phyloP scores from a whole-genome alignment of 2,797 vertebrate genomes.

The Mormyrus proboscirostris region DNA sequence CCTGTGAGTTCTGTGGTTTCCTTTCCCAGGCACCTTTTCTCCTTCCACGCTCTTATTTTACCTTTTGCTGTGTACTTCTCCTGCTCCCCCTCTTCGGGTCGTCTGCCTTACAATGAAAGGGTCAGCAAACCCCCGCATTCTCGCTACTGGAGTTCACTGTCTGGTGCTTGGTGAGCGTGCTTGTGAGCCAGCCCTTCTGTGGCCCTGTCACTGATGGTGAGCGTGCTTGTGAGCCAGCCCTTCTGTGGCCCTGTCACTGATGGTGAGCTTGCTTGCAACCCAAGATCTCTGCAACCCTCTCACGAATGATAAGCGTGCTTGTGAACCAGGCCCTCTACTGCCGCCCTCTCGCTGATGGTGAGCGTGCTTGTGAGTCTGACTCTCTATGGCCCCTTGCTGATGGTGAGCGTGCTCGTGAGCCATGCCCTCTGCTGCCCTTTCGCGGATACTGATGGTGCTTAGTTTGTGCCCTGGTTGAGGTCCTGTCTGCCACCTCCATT shows the following conservation, averaged over 20 bases:
- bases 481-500: not conserved
- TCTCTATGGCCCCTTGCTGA: not conserved
- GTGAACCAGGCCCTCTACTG: too few species aligned
- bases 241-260: not conserved
- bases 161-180: not conserved
- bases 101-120: not conserved
- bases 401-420: too few species aligned
- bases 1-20: slow-evolving; percentile 65
- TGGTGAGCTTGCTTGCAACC: not conserved
- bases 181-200: too few species aligned
- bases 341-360: not conserved
- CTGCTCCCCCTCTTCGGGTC: not conserved
- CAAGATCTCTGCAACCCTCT: not conserved
- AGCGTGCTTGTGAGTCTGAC: not conserved
- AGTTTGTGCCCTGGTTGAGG: not conserved
- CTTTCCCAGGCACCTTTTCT: not conserved
- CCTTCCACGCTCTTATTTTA: not conserved
- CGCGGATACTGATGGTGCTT: not conserved
- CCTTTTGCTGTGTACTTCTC: not conserved
- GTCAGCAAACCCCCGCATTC: not conserved
- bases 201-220: too few species aligned
- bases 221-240: too few species aligned
- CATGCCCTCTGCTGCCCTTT: not conserved
- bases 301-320: not conserved
- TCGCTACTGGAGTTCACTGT: not conserved